Conservation (phyloP, 2,888 invertebrate genomes). For the Brachyptera risi region DNA sequence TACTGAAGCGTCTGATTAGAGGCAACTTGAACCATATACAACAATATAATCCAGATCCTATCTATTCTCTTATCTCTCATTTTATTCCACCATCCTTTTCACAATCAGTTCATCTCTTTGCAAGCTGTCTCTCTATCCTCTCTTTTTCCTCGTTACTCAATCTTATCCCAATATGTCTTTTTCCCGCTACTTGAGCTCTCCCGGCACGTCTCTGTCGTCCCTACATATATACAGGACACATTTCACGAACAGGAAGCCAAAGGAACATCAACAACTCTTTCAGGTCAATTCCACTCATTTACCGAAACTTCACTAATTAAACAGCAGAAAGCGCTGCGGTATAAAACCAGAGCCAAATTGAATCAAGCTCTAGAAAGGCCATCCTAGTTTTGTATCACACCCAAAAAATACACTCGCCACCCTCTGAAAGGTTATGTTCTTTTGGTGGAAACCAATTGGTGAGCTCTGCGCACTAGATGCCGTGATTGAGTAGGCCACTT, state of each 20-base stretch:
- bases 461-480: conserved; percentile 9
- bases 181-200: neutral
- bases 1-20: no score
- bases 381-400: neutral
- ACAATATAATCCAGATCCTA: no score
- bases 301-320: conserved; percentile 31
- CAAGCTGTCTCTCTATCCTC: neutral
- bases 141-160: neutral
- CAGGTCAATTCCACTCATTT: conserved; percentile 2
- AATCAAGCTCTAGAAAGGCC: neutral
- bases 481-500: conserved; percentile 19
- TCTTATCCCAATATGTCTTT: conserved; percentile 8
- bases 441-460: conserved; percentile 20
- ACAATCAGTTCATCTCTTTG: no score
- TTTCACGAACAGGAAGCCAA: neutral
- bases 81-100: no score
- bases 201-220: neutral
- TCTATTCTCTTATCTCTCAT: no score
- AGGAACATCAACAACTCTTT: conserved; percentile 30
- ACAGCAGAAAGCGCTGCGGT: conserved; percentile 16
- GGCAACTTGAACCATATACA: no score
- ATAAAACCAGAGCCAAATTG: conserved; percentile 12
- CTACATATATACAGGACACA: conserved; percentile 16
- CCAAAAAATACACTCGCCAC: conserved; percentile 7
- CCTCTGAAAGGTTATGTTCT: conserved; percentile 5